Base-by-base conservation (phyloP, 1,140 invertebrate species). In the Amyelois transitella region DNA sequence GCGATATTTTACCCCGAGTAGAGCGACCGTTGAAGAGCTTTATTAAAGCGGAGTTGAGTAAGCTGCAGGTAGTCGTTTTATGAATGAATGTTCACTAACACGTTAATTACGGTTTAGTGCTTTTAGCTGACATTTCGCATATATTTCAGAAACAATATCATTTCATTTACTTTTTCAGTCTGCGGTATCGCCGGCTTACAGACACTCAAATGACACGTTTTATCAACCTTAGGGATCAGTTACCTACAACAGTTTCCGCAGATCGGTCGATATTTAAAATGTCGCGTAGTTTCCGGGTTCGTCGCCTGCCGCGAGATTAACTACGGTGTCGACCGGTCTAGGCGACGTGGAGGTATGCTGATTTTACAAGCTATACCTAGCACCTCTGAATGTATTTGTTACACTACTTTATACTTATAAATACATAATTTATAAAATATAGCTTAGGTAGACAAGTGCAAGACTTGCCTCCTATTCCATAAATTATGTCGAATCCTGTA, bases 191-290 rank as follows among this genome's bases (percentile, higher is more conserved):
- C n/a, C n/a, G n/a, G n/a, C n/a, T n/a, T n/a, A n/a, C n/a, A n/a
- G n/a, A n/a, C n/a, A n/a, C n/a, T n/a, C n/a, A n/a, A 10, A 28
- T 28, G 7, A 28, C 25, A 28, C 25, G 7, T 28, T 28, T 28
- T 10, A n/a, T n/a, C n/a, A n/a, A n/a, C n/a, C n/a, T 2, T 14
- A 38, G 6, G 32, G 12, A 4, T 38, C 5, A n/a, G 32, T 1
- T 44, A 18, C 14, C 2, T 38, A 38, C 63, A 53, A 64, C 64
- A 63, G 64, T 70, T 70, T 57, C 60, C 62, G 63, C 59, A 56
- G 62, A 62, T 62, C 58, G 63, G 53, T 69, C 61, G 66, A 72
- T 73, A 77, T 70, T 72, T 69, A 66, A 75, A 76, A 77, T 72
- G 70, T 80, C 75, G 69, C 66, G 67, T 60, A 63, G 58, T 75